These are phyloP conservation scores for Nemapogon koenigi DNA, from an alignment of 2,888 invertebrate species.

Conservation along the genomic window DNA sequence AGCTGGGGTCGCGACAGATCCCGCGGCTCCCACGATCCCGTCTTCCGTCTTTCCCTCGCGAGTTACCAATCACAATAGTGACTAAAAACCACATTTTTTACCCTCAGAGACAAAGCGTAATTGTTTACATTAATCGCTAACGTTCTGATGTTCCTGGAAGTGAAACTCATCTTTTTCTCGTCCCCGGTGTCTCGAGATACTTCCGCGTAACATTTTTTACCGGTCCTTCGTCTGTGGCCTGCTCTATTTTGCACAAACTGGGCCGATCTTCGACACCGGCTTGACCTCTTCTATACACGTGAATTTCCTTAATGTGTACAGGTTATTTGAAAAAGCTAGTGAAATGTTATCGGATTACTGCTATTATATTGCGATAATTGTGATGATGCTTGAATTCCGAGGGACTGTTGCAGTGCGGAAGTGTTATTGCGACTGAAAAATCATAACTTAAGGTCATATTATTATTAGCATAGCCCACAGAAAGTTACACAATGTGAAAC, in stretches of 20 bases:
- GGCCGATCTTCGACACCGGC: too few relatives aligned
- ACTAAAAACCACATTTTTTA: slow-evolving; percentile 44
- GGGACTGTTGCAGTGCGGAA: too few relatives aligned
- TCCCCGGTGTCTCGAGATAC: slow-evolving; percentile 24
- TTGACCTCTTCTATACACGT: too few relatives aligned
- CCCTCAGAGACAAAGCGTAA: slow-evolving; percentile 24
- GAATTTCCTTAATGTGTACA: too few relatives aligned
- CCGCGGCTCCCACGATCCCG: slow-evolving; percentile 19
- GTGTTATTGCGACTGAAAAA: too few relatives aligned
- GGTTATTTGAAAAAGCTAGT: too few relatives aligned
- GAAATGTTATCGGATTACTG: too few relatives aligned
- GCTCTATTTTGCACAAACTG: slow-evolving; percentile 29
- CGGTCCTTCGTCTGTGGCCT: slow-evolving; percentile 33
- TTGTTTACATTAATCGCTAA: slow-evolving; percentile 43
- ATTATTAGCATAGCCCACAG: too few relatives aligned
- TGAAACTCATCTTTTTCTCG: slow-evolving; percentile 30
- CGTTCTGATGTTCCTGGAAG: slow-evolving; percentile 48
- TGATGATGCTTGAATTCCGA: too few relatives aligned
- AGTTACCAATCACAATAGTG: slow-evolving; percentile 41
- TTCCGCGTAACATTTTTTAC: slow-evolving; percentile 45
- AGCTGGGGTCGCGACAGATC: slow-evolving; percentile 5
- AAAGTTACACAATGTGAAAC: too few relatives aligned
- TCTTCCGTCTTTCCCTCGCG: slow-evolving; percentile 44
- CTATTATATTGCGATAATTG: too few relatives aligned
- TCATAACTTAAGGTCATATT: too few relatives aligned